These are phyloP conservation scores for Sinosuthora webbiana DNA, from an alignment of 2,113 vertebrate genomes.

Conservation along the genomic window DNA sequence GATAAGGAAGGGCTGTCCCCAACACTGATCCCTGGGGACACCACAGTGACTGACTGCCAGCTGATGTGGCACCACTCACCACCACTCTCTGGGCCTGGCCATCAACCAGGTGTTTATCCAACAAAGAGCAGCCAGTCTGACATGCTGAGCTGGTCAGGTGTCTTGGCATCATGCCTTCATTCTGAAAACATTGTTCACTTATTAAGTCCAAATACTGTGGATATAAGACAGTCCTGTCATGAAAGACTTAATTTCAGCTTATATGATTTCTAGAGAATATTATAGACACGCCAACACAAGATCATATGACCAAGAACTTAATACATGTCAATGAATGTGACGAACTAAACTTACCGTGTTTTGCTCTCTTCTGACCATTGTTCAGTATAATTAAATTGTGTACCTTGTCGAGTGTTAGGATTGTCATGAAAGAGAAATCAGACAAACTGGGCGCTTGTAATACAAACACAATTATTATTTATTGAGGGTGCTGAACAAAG, in stretches of 20 bases:
- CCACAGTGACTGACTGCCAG: fast-evolving
- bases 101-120: neutral
- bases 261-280: neutral
- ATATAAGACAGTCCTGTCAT: neutral
- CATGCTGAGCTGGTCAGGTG: fast-evolving
- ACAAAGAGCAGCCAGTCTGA: neutral
- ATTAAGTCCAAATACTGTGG: neutral
- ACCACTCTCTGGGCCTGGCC: fast-evolving
- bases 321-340: neutral
- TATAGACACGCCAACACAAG: neutral
- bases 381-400: neutral
- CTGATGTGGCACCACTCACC: too few relatives aligned
- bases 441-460: neutral
- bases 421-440: neutral
- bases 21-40: neutral
- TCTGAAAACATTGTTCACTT: neutral
- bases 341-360: neutral
- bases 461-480: neutral
- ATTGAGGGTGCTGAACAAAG: neutral
- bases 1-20: neutral
- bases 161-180: neutral
- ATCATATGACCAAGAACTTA: neutral
- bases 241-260: neutral
- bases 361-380: neutral
- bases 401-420: neutral